Conservation (phyloP, 2,888 invertebrate genomes). For the Drosophila buzzatii region DNA sequence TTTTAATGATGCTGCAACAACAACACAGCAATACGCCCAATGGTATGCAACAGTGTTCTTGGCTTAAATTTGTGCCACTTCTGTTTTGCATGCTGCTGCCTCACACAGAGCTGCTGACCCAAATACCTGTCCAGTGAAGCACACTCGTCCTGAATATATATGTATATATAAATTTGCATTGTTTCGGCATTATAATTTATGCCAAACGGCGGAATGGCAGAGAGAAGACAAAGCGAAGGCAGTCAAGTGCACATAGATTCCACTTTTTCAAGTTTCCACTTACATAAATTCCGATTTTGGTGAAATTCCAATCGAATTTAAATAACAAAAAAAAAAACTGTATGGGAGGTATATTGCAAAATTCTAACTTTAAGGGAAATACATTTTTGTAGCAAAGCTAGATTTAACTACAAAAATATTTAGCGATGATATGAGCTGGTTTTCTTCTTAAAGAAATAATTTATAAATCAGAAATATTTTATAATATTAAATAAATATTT, state of each 20-base stretch:
- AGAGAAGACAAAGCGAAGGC: slow-evolving; percentile 42
- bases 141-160: slow-evolving; percentile 35
- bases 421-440: neutral
- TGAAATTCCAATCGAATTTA: slow-evolving; percentile 1
- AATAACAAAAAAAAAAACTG: neutral
- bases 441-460: too few species aligned
- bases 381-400: too few species aligned
- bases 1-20: slow-evolving; percentile 44
- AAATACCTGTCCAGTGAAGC: slow-evolving; percentile 52
- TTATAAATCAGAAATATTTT: too few species aligned
- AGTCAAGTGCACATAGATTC: slow-evolving; percentile 49
- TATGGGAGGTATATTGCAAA: neutral
- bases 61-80: slow-evolving; percentile 68
- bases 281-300: slow-evolving; percentile 15
- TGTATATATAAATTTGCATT: slow-evolving; percentile 26
- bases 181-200: slow-evolving; percentile 64
- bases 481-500: too few species aligned
- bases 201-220: slow-evolving; percentile 25
- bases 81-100: slow-evolving; percentile 61
- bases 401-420: neutral
- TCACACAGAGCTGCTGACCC: slow-evolving; percentile 56
- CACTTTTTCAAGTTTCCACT: slow-evolving; percentile 53
- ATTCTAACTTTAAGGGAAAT: neutral
- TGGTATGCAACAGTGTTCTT: slow-evolving; percentile 55
- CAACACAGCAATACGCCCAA: slow-evolving; percentile 15